Conservation (phyloP, 1,140 invertebrate genomes). For the Pygmarrhopalites habei region DNA sequence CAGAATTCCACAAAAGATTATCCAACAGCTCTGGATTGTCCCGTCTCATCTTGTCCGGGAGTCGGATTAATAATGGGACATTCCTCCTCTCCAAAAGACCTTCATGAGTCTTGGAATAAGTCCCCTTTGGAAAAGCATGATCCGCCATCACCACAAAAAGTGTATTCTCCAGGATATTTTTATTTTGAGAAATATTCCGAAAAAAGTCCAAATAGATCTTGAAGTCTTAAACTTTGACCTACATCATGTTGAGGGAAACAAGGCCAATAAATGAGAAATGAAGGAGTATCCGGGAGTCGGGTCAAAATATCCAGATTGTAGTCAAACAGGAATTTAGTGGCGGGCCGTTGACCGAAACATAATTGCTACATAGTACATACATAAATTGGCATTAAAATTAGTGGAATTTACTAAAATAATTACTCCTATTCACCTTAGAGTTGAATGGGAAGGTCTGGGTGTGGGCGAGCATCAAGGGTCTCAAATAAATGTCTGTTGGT, state of each 20-base stretch:
- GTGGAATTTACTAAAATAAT: no score
- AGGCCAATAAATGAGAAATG: constrained; percentile 8
- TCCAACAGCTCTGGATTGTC: not conserved
- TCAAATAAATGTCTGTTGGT: constrained; percentile 74
- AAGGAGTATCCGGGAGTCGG: not conserved
- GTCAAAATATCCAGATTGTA: constrained; percentile 10
- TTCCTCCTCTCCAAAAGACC: constrained; percentile 12
- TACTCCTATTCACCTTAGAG: no score
- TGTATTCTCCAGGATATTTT: constrained; percentile 13
- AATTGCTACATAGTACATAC: not conserved
- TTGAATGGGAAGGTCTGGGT: no score
- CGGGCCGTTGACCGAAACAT: constrained; percentile 4
- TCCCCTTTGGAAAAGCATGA: constrained; percentile 7
- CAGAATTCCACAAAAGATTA: not conserved
- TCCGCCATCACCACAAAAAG: constrained; percentile 10
- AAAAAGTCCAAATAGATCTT: constrained; percentile 7
- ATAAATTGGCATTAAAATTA: not conserved
- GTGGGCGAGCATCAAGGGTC: constrained; percentile 56
- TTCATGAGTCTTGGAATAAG: constrained; percentile 5
- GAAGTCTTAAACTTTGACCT: not conserved
- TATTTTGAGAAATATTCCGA: not conserved
- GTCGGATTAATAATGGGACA: constrained; percentile 11
- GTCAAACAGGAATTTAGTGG: constrained; percentile 9
- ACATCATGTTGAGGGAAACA: constrained; percentile 15
- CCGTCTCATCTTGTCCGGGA: not conserved